These are phyloP conservation scores for Bombus waltoni DNA, from an alignment of 1,140 invertebrate genomes.

Conservation along the genomic window DNA sequence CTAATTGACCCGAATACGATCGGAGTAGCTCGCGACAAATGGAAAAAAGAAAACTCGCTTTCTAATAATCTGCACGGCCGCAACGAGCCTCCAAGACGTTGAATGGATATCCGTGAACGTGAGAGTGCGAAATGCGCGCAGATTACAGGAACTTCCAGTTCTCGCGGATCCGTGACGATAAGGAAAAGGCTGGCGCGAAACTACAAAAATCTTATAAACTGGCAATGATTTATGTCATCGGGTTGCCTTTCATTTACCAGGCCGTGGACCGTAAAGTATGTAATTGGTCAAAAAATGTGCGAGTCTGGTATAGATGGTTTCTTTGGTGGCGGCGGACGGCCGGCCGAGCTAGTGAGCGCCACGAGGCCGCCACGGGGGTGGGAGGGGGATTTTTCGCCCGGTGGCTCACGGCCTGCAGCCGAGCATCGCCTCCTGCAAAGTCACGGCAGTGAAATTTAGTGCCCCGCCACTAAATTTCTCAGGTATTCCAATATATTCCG, in stretches of 20 bases:
- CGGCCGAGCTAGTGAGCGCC: neutral
- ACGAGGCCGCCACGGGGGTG: neutral
- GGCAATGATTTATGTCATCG: slow-evolving; percentile 45
- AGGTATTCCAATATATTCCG: slow-evolving; percentile 82
- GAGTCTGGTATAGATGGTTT: slow-evolving; percentile 14
- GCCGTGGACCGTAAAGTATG: slow-evolving; percentile 30
- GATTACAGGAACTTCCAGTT: slow-evolving; percentile 31
- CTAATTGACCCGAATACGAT: no score
- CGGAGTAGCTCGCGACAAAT: no score
- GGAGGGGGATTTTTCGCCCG: slow-evolving; percentile 66
- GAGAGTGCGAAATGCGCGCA: neutral
- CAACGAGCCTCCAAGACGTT: neutral
- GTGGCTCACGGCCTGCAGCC: slow-evolving; percentile 66
- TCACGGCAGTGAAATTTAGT: slow-evolving; percentile 79
- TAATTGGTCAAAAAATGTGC: slow-evolving; percentile 45
- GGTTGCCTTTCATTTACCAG: slow-evolving; percentile 25
- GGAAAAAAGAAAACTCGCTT: neutral
- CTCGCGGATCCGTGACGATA: neutral
- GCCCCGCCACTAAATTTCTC: slow-evolving; percentile 80
- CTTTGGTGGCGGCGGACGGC: neutral
- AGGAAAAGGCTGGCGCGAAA: neutral
- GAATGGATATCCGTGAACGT: neutral
- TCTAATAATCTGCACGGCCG: neutral
- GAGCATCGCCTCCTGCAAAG: slow-evolving; percentile 73
- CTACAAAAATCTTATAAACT: slow-evolving; percentile 37